Evolutionary conservation across 1,140 invertebrate genomes (phyloP), one percentile per base, ranked within the genome.

Genomic region (Samia ricini): DNA sequence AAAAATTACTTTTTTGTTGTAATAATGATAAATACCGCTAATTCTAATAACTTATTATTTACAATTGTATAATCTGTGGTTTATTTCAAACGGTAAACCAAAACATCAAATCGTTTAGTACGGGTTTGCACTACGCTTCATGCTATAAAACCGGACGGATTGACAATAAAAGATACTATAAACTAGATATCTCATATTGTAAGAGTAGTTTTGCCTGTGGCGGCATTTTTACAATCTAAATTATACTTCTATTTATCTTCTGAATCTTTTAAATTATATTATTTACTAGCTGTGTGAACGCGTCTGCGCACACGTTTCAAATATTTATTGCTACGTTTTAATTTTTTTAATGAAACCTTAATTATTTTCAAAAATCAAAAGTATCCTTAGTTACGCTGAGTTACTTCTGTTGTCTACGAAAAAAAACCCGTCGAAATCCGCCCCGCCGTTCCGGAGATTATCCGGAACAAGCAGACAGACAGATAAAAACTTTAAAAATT

Each of bases 21-120:
- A 51, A 51, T n/a, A 51, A 21, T 23, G 7, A 15, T 23, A 52
- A 20, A 21, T 10, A 5, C 4, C 10, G 20, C 19, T 52, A 22
- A 12, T 42, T 15, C 7, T 1, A 42, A 42, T 42, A 42, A 42
- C 15, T 3, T 42, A 42, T 42, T 1, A 15, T 42, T 42, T 42
- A 42, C 33, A 42, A 42, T 15, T 42, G 33, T 42, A 15, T 42
- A 42, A 42, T 42, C 12, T 42, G 12, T 42, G 0, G 33, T 42
- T 10, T 15, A 15, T 3, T 22, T 24, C 48, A 26, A 18, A n/a
- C 26, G 21, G 21, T 60, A 66, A 48, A 18, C 19, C 56, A 66
- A 18, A 58, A 66, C 67, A 75, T 72, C 61, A 68, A 62, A 56
- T 54, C 52, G 54, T 65, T 76, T 76, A 70, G 29, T 65, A 58